phyloP scores from a whole-genome alignment of 2,888 invertebrate genomes.

The Phymatocera aterrima region DNA sequence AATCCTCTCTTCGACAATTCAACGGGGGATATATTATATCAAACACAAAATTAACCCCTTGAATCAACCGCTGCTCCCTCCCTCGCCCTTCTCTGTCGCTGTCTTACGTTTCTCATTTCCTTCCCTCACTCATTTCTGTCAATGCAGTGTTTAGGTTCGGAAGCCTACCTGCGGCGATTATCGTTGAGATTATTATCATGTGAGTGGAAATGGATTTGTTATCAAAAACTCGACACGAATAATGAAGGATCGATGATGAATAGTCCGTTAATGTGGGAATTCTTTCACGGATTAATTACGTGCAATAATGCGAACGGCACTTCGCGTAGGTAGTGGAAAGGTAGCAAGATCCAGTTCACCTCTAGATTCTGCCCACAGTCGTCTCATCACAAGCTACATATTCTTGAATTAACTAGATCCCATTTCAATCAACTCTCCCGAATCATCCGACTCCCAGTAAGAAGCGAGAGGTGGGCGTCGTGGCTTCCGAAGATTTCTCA shows the following conservation, averaged over 20 bases:
- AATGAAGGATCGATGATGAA: no score
- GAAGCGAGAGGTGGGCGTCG: not conserved
- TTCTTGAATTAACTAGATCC: not conserved
- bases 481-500: not conserved
- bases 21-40: not conserved
- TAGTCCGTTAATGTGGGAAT: not conserved
- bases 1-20: not conserved
- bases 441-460: not conserved
- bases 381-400: not conserved
- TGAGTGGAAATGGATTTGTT: slow-evolving; percentile 9
- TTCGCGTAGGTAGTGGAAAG: slow-evolving; percentile 35
- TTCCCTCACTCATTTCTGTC: slow-evolving; percentile 35
- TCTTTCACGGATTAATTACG: not conserved
- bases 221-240: not conserved
- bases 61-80: not conserved
- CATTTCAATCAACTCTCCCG: not conserved
- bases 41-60: slow-evolving; percentile 1
- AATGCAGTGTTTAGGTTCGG: slow-evolving; percentile 37
- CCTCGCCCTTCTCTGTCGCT: not conserved
- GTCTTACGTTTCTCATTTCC: not conserved
- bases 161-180: not conserved
- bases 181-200: not conserved
- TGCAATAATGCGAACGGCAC: not conserved
- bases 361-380: slow-evolving; percentile 19
- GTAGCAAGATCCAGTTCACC: slow-evolving; percentile 32